Conservation (phyloP, 2,888 invertebrate genomes). For the Trachelus troglodyta region DNA sequence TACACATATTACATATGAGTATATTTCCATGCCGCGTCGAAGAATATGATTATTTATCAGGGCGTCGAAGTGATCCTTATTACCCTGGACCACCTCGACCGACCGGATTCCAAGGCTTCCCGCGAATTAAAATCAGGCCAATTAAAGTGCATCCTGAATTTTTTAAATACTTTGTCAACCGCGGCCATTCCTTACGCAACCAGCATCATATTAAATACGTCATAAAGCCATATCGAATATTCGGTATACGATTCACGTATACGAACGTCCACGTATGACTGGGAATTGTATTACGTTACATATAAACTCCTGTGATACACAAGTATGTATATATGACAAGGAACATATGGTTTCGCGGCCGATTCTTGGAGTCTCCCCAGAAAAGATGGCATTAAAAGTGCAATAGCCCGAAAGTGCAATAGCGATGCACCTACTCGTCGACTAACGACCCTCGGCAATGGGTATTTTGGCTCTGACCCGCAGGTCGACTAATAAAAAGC, state of each 20-base stretch:
- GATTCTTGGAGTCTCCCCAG: conserved; percentile 55
- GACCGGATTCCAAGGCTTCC: conserved; percentile 21
- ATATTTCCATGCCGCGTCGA: neutral
- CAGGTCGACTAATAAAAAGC: conserved; percentile 29
- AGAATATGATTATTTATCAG: conserved; percentile 26
- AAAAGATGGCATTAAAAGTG: conserved; percentile 51
- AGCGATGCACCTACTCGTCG: conserved; percentile 40
- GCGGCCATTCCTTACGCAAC: neutral
- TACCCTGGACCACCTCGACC: conserved; percentile 15
- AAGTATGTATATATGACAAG: neutral
- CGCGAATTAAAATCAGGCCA: conserved; percentile 2
- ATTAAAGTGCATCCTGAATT: neutral
- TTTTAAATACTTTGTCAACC: neutral
- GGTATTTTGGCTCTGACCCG: conserved; percentile 43
- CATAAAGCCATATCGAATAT: neutral
- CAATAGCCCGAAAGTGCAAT: conserved; percentile 47
- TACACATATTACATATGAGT: neutral
- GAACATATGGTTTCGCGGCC: conserved; percentile 2
- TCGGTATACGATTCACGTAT: neutral
- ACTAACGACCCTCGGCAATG: conserved; percentile 49
- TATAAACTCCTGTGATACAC: neutral
- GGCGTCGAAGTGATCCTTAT: conserved; percentile 28
- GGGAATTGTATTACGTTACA: neutral
- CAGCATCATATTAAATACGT: neutral
- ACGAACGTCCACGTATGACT: neutral